phyloP scores from a whole-genome alignment of 2,113 vertebrate species.

The Excalfactoria chinensis region DNA sequence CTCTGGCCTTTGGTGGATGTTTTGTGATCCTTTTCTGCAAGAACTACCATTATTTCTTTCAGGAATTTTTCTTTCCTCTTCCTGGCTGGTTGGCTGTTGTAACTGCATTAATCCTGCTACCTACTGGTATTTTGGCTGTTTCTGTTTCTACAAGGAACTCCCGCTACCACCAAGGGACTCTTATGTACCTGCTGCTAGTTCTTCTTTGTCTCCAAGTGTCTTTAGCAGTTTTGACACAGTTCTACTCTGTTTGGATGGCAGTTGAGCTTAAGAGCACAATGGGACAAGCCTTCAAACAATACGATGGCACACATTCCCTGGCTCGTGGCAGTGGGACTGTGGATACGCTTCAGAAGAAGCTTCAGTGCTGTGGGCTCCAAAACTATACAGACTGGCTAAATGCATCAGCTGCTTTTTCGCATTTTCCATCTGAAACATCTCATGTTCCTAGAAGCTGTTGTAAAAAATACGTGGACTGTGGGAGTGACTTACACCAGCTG shows the following conservation, averaged over 20 bases:
- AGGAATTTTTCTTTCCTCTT: constrained; percentile 11
- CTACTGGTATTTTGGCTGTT: constrained; percentile 10
- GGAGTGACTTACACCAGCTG: neutral
- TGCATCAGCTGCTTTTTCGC: neutral
- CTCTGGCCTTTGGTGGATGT: neutral
- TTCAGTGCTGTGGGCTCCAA: constrained; percentile 39
- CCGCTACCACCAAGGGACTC: neutral
- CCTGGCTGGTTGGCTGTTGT: constrained; percentile 32
- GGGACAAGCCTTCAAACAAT: neutral
- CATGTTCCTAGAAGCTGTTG: constrained; percentile 36
- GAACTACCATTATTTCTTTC: constrained; percentile 35
- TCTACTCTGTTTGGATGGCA: neutral
- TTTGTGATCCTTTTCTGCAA: neutral
- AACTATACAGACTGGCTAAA: constrained; percentile 48
- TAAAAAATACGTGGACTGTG: neutral
- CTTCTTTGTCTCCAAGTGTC: constrained; percentile 59
- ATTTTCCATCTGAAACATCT: neutral
- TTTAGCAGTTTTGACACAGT: neutral
- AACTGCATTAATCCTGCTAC: neutral
- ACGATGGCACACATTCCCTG: neutral
- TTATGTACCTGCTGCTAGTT: constrained; percentile 60
- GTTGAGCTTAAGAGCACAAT: neutral
- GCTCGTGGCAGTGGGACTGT: neutral
- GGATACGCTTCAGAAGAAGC: constrained; percentile 6
- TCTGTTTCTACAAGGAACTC: neutral